These are phyloP conservation scores for Cinclus cinclus DNA, from an alignment of 2,113 vertebrate species.

Conservation along the genomic window DNA sequence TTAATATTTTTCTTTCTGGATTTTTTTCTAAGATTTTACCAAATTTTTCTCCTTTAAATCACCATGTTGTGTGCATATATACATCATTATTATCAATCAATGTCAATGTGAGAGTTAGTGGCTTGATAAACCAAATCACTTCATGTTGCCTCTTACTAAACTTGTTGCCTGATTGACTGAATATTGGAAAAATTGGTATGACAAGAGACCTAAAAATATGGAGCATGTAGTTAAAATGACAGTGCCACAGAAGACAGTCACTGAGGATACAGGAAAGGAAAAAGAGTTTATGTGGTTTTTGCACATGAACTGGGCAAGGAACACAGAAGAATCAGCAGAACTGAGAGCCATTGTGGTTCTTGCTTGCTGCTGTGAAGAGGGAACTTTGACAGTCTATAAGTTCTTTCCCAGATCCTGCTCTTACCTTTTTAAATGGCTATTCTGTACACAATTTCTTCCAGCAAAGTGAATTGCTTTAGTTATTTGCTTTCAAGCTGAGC, in stretches of 20 bases:
- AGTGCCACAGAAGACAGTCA: neutral
- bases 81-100: conserved; percentile 29
- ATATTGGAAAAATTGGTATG: conserved; percentile 31
- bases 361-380: neutral
- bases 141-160: neutral
- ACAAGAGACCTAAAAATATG: neutral
- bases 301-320: neutral
- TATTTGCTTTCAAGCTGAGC: neutral
- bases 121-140: neutral
- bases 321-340: neutral
- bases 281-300: neutral
- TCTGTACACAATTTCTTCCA: neutral
- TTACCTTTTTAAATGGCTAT: neutral
- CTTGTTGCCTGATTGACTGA: neutral
- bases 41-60: neutral
- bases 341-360: neutral
- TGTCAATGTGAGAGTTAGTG: neutral
- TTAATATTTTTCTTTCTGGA: neutral
- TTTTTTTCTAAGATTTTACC: neutral
- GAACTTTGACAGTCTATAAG: neutral
- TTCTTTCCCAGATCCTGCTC: neutral
- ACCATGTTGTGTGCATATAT: accelerated
- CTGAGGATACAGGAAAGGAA: neutral
- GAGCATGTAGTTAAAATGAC: neutral
- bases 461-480: neutral